These are phyloP conservation scores for Tinamus guttatus DNA, from an alignment of 2,113 vertebrate genomes.

Conservation along the genomic window DNA sequence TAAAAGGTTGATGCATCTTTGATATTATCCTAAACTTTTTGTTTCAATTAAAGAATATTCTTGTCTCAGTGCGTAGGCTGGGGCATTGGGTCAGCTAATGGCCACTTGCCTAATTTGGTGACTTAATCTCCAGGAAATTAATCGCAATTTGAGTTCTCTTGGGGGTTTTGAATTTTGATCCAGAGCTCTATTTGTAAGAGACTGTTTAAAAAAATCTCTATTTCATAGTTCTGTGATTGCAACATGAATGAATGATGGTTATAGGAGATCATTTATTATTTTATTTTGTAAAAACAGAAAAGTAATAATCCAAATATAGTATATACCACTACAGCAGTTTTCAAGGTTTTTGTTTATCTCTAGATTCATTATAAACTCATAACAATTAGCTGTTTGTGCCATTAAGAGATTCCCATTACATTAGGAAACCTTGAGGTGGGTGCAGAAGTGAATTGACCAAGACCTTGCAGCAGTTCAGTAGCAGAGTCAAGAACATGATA, in stretches of 20 bases:
- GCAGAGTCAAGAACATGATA: neutral
- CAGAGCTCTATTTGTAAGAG: neutral
- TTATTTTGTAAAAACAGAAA: neutral
- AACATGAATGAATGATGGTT: neutral
- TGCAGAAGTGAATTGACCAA: neutral
- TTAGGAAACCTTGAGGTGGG: neutral
- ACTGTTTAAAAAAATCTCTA: accelerated
- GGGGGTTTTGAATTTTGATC: neutral
- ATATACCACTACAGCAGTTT: neutral
- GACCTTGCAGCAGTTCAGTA: neutral
- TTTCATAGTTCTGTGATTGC: neutral
- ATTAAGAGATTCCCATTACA: accelerated
- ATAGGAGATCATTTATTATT: neutral
- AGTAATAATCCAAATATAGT: neutral
- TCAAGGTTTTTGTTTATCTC: neutral
- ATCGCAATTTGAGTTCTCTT: neutral
- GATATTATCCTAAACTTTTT: neutral
- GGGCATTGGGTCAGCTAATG: neutral
- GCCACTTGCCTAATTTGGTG: neutral
- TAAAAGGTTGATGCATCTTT: neutral
- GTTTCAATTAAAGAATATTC: neutral
- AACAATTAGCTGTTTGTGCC: neutral
- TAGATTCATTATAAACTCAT: neutral
- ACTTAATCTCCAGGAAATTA: neutral
- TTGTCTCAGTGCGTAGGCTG: neutral